Percentiles rank a stretch among this genome's conserved stretches.
Evolutionary conservation across 2,113 vertebrate genomes (phyloP).

Genomic region (Lepisosteus osseus): DNA sequence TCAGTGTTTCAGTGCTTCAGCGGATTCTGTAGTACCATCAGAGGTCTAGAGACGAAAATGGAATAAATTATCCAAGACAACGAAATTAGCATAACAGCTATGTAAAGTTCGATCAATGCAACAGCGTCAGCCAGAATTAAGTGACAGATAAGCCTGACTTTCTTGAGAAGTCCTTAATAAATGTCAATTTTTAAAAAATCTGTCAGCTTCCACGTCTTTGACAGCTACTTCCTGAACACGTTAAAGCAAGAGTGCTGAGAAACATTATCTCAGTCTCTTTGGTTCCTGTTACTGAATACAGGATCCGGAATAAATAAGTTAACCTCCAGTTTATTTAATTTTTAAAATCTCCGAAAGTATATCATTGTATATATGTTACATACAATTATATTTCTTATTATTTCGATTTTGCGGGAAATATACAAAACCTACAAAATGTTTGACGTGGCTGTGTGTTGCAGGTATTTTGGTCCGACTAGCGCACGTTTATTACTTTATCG

Average conservation of each 20-base stretch:
- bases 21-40: constrained; percentile 50
- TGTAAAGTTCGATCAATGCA: constrained; percentile 62
- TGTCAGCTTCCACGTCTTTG: constrained; percentile 4
- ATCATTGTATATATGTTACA: background rate
- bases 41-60: constrained; percentile 64
- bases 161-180: background rate
- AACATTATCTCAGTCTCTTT: background rate
- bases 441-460: background rate
- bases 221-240: constrained; percentile 12
- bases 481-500: too few species aligned
- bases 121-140: constrained; percentile 68
- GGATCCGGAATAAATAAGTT: background rate
- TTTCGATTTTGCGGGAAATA: background rate
- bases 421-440: background rate
- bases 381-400: background rate
- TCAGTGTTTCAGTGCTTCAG: background rate
- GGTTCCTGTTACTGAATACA: constrained; percentile 6
- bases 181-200: background rate
- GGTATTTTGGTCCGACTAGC: background rate
- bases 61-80: constrained; percentile 74
- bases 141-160: background rate
- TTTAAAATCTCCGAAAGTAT: background rate
- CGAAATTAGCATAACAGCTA: constrained; percentile 69
- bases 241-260: background rate
- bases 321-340: background rate